These are phyloP conservation scores for Bombus consobrinus DNA, from an alignment of 1,140 invertebrate species.

Conservation along the genomic window DNA sequence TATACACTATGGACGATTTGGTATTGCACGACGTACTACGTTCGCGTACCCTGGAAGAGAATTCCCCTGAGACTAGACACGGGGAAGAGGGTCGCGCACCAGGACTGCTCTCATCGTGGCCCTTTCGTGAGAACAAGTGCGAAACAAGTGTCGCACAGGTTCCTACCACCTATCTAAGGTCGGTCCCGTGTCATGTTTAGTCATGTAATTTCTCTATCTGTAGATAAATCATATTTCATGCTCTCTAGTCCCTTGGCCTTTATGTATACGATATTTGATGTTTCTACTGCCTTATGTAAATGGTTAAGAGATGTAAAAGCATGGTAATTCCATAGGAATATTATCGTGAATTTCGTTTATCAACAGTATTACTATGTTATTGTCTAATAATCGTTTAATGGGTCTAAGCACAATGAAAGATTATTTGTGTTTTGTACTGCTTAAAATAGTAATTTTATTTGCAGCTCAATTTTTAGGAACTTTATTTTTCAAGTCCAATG, in stretches of 20 bases:
- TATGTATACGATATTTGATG: background rate
- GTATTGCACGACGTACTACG: slow-evolving; percentile 70
- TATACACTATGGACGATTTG: slow-evolving; percentile 28
- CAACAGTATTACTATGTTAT: background rate
- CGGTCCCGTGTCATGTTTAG: slow-evolving; percentile 32
- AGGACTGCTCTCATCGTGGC: slow-evolving; percentile 63
- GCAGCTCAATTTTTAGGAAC: too few relatives aligned
- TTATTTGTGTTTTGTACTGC: too few relatives aligned
- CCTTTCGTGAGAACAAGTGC: slow-evolving; percentile 82
- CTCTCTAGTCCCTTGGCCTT: background rate
- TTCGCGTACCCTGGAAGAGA: slow-evolving; percentile 65
- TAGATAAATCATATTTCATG: slow-evolving; percentile 59
- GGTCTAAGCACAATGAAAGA: too few relatives aligned
- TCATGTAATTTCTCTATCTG: slow-evolving; percentile 59
- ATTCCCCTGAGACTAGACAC: slow-evolving; percentile 71
- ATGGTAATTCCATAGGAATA: background rate
- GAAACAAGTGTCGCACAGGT: slow-evolving; percentile 76
- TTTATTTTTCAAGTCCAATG: background rate
- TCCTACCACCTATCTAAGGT: slow-evolving; percentile 49
- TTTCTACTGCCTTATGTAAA: background rate
- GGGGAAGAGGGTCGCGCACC: slow-evolving; percentile 68
- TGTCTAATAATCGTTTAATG: background rate
- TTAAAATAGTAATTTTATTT: too few relatives aligned
- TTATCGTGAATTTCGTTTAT: background rate
- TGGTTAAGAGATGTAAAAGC: background rate